These are phyloP conservation scores for Chaenocephalus aceratus DNA, from an alignment of 2,113 vertebrate species.

Conservation along the genomic window DNA sequence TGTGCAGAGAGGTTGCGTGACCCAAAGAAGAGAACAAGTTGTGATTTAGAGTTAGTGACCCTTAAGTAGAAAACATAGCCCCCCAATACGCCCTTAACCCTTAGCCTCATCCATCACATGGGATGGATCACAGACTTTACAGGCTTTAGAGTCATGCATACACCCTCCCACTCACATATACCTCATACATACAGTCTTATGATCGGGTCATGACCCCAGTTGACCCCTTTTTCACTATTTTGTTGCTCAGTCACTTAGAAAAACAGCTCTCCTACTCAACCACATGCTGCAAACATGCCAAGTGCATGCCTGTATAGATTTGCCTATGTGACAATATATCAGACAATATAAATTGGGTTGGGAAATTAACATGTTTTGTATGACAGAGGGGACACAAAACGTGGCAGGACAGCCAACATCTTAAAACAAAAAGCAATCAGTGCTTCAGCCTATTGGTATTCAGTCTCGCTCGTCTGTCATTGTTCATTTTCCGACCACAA, in stretches of 20 bases:
- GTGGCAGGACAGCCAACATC: conserved; percentile 52
- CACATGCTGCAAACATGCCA: conserved; percentile 8
- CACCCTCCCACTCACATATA: conserved; percentile 61
- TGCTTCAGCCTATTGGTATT: conserved; percentile 68
- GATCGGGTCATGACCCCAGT: conserved; percentile 63
- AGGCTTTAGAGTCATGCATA: conserved; percentile 67
- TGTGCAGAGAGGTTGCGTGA: conserved; percentile 18
- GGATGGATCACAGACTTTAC: conserved; percentile 66
- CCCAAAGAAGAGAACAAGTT: conserved; percentile 28
- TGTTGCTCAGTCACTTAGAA: conserved; percentile 60
- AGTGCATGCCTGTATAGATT: conserved; percentile 22
- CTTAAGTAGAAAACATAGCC: conserved; percentile 48
- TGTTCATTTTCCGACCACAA: conserved; percentile 75
- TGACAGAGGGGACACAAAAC: conserved; percentile 48
- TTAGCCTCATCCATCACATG: conserved; percentile 76
- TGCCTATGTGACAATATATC: conserved; percentile 24
- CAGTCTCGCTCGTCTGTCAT: conserved; percentile 64
- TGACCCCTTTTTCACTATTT: conserved; percentile 71
- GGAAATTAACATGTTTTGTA: conserved; percentile 30
- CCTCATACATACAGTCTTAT: conserved; percentile 59
- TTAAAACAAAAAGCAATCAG: conserved; percentile 76
- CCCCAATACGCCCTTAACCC: conserved; percentile 68
- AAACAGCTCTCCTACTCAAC: conserved; percentile 36
- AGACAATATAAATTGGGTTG: conserved; percentile 16
- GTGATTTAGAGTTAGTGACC: conserved; percentile 58